Percentiles rank a stretch among this genome's conserved stretches.
phyloP scores from a whole-genome alignment of 35 echinoderm and acorn worm species.

The Diadema setosum region DNA sequence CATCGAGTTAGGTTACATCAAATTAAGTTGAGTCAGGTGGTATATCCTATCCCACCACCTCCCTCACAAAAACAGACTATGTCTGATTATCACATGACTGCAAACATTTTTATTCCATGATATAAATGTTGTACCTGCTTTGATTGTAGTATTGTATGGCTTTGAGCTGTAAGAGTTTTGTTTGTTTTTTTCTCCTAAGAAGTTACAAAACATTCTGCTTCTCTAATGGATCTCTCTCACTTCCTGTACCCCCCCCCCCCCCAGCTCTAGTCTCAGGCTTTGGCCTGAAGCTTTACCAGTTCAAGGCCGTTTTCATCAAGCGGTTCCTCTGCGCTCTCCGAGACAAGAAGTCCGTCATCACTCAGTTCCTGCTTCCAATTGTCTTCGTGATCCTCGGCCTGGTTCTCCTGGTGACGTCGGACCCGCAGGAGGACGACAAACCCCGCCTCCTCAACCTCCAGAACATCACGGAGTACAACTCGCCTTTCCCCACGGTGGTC shows the following conservation, averaged over 20 bases:
- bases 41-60: no score
- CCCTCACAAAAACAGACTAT: no score
- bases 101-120: no score
- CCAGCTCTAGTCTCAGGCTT: conserved; percentile 22
- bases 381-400: conserved; percentile 81
- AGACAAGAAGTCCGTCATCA: conserved; percentile 74
- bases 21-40: no score
- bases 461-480: conserved; percentile 51
- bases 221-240: no score
- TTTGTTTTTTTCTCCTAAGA: no score
- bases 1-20: no score
- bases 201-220: no score
- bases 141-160: no score
- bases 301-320: conserved; percentile 90
- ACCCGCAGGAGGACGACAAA: conserved; percentile 22
- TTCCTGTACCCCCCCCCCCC: not conserved
- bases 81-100: no score
- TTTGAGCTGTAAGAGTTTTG: no score
- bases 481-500: conserved; percentile 4
- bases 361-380: conserved; percentile 79
- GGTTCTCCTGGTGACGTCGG: conserved; percentile 50
- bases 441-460: conserved; percentile 41
- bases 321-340: conserved; percentile 63
- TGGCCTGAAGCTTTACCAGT: conserved; percentile 70
- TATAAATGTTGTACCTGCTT: no score